These are phyloP conservation scores for Clarias laeviceps DNA, from an alignment of 2,797 vertebrate species.

Conservation along the genomic window DNA sequence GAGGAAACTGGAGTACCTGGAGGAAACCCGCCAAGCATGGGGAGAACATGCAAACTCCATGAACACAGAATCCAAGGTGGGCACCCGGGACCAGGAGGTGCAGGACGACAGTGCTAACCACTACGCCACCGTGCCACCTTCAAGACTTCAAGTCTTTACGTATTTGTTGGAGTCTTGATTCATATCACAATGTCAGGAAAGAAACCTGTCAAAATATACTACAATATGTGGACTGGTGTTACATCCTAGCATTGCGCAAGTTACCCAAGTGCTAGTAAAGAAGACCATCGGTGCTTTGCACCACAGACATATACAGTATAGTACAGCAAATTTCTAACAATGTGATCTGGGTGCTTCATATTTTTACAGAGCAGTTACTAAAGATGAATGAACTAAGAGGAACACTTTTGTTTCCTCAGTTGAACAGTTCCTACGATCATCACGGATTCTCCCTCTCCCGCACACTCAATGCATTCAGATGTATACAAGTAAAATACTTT, in stretches of 20 bases:
- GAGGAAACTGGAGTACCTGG: too few relatives aligned
- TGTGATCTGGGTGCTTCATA: neutral
- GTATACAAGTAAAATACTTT: neutral
- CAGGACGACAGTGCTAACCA: too few relatives aligned
- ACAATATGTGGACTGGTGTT: neutral
- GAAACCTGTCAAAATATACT: neutral
- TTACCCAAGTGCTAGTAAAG: neutral
- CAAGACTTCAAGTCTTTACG: too few relatives aligned
- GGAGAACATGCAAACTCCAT: too few relatives aligned
- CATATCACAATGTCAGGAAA: neutral
- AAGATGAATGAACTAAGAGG: neutral
- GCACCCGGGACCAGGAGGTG: too few relatives aligned
- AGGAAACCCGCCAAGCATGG: too few relatives aligned
- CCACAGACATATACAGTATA: too few relatives aligned
- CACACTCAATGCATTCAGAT: neutral
- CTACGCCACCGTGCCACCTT: too few relatives aligned
- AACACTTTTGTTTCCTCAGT: neutral
- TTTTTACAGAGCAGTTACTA: neutral
- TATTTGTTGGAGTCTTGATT: neutral
- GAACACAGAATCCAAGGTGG: too few relatives aligned
- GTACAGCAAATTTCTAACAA: too few relatives aligned
- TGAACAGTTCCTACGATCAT: neutral
- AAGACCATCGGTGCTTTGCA: too few relatives aligned
- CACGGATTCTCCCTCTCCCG: neutral
- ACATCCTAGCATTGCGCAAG: neutral